Conservation (phyloP, 1,140 invertebrate species). For the Drosophila ercepeae region DNA sequence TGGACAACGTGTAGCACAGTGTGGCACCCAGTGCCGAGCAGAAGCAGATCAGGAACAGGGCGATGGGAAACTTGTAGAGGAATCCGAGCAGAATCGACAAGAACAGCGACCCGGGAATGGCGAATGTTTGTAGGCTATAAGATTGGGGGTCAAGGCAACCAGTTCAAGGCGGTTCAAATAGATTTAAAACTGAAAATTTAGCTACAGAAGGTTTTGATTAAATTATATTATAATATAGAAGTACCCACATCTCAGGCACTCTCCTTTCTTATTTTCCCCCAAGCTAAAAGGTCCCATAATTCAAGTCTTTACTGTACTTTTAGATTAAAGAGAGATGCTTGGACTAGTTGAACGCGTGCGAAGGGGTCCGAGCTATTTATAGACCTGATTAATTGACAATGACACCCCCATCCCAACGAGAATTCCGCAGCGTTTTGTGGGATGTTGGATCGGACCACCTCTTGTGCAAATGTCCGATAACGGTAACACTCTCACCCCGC, state of each 20-base stretch:
- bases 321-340: conserved; percentile 11
- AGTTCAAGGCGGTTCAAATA: conserved; percentile 31
- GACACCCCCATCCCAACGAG: conserved; percentile 37
- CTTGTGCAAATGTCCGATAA: conserved; percentile 38
- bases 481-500: conserved; percentile 1
- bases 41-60: conserved; percentile 95
- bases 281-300: background rate
- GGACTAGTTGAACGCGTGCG: conserved; percentile 20
- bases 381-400: conserved; percentile 36
- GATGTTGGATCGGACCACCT: conserved; percentile 40
- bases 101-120: conserved; percentile 99
- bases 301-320: conserved; percentile 11
- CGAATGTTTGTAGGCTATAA: conserved; percentile 98
- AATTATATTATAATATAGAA: too few relatives aligned
- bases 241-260: too few relatives aligned
- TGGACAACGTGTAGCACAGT: conserved; percentile 97
- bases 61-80: conserved; percentile 96
- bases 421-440: background rate
- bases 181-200: too few relatives aligned
- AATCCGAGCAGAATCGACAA: conserved; percentile 98
- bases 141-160: conserved; percentile 56
- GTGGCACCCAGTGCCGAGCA: conserved; percentile 98
- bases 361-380: conserved; percentile 32
- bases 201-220: conserved; percentile 1
- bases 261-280: background rate